Conservation (phyloP, 92 coral and sea anemone genomes). For the Plumapathes pennacea region DNA sequence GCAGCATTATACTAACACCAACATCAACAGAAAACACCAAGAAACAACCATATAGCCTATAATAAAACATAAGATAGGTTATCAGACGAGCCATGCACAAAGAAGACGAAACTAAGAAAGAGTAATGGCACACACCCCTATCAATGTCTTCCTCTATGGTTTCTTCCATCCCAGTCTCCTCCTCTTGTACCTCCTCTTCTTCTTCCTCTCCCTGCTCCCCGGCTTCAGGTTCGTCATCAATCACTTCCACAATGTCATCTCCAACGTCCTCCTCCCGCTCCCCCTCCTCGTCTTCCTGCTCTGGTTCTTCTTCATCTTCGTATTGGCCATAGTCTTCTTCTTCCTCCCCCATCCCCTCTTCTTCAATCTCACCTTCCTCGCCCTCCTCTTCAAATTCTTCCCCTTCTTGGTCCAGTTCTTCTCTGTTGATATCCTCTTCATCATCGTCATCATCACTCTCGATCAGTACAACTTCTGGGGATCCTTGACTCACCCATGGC, state of each 20-base stretch:
- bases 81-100: too few relatives aligned
- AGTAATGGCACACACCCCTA: slow-evolving; percentile 18
- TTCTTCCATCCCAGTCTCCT: slow-evolving; percentile 26
- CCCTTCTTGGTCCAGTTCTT: neutral
- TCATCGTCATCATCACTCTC: slow-evolving; percentile 85
- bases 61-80: too few relatives aligned
- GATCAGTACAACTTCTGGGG: slow-evolving; percentile 78
- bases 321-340: slow-evolving; percentile 37
- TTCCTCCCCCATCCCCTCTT: slow-evolving; percentile 42
- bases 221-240: slow-evolving; percentile 63
- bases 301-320: slow-evolving; percentile 28
- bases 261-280: slow-evolving; percentile 1
- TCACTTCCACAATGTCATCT: slow-evolving; percentile 63
- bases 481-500: too few relatives aligned
- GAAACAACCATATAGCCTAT: too few relatives aligned
- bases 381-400: slow-evolving; percentile 8
- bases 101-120: too few relatives aligned
- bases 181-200: slow-evolving; percentile 28
- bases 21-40: too few relatives aligned
- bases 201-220: slow-evolving; percentile 18
- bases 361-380: slow-evolving; percentile 32
- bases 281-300: neutral
- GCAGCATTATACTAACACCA: too few relatives aligned
- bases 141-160: slow-evolving; percentile 31
- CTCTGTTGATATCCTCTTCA: slow-evolving; percentile 13